phyloP scores from a whole-genome alignment of 2,888 invertebrate species.

The Eurytoma adleriae region DNA sequence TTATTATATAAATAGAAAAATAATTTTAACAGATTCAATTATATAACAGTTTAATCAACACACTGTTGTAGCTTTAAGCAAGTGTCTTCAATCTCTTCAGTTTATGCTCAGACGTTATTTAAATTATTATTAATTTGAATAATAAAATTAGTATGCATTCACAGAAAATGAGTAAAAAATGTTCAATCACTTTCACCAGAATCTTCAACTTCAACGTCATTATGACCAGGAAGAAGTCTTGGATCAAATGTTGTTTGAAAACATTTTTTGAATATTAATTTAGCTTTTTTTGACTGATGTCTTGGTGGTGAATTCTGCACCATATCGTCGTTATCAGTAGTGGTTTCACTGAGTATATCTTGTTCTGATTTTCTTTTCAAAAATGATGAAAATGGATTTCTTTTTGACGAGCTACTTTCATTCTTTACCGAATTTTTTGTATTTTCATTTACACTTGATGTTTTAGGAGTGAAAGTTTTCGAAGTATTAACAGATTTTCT shows the following conservation, averaged over 20 bases:
- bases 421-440: neutral
- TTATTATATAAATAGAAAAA: constrained; percentile 22
- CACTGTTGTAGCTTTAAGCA: constrained; percentile 20
- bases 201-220: constrained; percentile 82
- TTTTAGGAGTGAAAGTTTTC: constrained; percentile 18
- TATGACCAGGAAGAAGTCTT: constrained; percentile 77
- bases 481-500: constrained; percentile 16
- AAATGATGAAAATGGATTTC: constrained; percentile 24
- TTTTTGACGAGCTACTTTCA: neutral
- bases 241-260: constrained; percentile 86
- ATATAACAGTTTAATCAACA: constrained; percentile 31
- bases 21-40: constrained; percentile 33
- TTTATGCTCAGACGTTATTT: neutral
- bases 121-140: neutral
- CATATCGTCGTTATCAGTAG: constrained; percentile 73
- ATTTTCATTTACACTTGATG: neutral
- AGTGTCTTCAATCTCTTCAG: neutral
- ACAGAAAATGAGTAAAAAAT: constrained; percentile 61
- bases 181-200: constrained; percentile 79
- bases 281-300: constrained; percentile 79
- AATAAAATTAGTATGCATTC: neutral
- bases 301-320: constrained; percentile 81
- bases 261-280: constrained; percentile 84
- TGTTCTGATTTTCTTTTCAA: constrained; percentile 54
- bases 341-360: constrained; percentile 1